phyloP scores from a whole-genome alignment of 2,888 invertebrate species.

The Synanthedon formicaeformis region DNA sequence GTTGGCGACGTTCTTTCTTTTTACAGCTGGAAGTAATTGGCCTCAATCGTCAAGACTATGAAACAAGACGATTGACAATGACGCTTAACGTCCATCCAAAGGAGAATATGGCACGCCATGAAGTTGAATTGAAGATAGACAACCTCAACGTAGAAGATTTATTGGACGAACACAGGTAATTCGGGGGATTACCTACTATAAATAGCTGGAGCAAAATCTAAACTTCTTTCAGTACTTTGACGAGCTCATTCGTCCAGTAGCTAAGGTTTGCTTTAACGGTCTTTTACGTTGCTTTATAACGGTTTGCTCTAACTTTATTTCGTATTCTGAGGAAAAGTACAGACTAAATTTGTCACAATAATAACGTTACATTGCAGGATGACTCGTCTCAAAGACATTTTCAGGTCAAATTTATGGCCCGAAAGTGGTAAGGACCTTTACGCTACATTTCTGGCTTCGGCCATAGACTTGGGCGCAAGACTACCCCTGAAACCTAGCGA shows the following conservation, averaged over 20 bases:
- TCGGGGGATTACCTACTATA: not conserved
- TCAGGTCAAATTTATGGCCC: conserved; percentile 82
- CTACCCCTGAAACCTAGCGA: conserved; percentile 85
- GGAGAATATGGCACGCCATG: conserved; percentile 75
- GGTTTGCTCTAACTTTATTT: no score
- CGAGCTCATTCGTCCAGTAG: no score
- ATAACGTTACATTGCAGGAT: conserved; percentile 57
- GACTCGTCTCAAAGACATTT: conserved; percentile 80
- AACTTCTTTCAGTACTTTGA: no score
- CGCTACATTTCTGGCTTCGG: conserved; percentile 86
- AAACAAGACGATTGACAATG: conserved; percentile 75
- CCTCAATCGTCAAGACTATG: conserved; percentile 81
- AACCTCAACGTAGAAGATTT: conserved; percentile 91
- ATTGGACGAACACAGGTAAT: conserved; percentile 75
- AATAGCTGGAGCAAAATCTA: no score
- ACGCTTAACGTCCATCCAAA: conserved; percentile 76
- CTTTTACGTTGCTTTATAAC: no score
- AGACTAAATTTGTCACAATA: no score
- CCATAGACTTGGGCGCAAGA: conserved; percentile 86
- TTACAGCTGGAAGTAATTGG: conserved; percentile 80
- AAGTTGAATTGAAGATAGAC: conserved; percentile 89
- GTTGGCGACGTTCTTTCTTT: no score
- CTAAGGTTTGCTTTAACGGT: no score
- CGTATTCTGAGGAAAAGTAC: no score
- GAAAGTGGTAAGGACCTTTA: conserved; percentile 81